Base-by-base conservation (phyloP, 2,797 vertebrate genomes). In the Siniperca undulata region DNA sequence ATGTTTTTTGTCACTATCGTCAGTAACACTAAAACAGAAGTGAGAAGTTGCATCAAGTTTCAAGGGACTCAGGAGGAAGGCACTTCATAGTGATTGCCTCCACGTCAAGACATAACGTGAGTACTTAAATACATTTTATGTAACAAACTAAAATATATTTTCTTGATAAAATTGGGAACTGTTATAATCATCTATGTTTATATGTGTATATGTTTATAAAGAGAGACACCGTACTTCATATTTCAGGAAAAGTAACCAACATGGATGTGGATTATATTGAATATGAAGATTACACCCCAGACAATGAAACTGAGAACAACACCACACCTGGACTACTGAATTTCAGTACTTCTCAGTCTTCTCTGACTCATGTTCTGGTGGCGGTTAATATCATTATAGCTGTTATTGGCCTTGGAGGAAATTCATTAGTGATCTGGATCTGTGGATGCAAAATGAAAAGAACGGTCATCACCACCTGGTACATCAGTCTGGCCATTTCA, bases 371-470 rank as follows among this genome's bases (percentile, higher is more conserved):
- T 38, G n/a, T 81, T 67, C 80, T 94, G 30, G 84, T 91, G 19
- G 38, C 52, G 3, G 13, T 93, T 27, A 93, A 94, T 30, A 80
- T 91, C 2, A 0, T 96, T 0, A 95, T 97, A 82, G 97, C 94
- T 12, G 64, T 97, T 24, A 62, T 97, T 13, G 97, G 98, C n/a
- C 83, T 97, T 17, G 76, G 92, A 70, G 98, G 97, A 65, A 99
- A 99, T 0, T 94, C 95, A 2, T 53, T 98, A 0, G 97, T 99
- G 40, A 97, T 98, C 1, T 92, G 95, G 86, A 97, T 98, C 10
- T 95, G 96, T 56, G 94, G 94, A 3, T 96, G 96, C 48, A 97
- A 97, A 95, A 97, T 97, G 96, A 98, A 97, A 91, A 97, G 90
- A 86, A 96, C 97, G 0, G 96, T 98, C 77, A 95, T 96, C 52